Evolutionary conservation across 1,140 invertebrate species (phyloP).

Genomic region (Andrena cerasifolii): DNA sequence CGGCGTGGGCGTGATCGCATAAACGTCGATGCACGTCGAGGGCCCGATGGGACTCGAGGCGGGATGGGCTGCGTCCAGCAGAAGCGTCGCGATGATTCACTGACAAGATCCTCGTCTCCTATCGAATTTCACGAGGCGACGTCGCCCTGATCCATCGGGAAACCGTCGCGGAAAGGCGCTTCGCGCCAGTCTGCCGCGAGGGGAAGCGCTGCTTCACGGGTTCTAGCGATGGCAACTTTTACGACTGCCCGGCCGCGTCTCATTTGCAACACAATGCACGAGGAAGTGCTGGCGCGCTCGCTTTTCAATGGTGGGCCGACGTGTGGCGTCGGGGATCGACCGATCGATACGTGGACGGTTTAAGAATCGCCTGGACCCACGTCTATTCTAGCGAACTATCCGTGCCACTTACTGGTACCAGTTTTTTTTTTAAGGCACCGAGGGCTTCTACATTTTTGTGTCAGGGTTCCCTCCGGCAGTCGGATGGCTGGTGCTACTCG

Average conservation of each 20-base stretch:
- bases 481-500: too few species aligned
- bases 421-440: too few species aligned
- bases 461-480: too few species aligned
- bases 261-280: conserved; percentile 48
- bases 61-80: neutral
- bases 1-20: conserved; percentile 46
- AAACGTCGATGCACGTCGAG: conserved; percentile 15
- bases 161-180: neutral
- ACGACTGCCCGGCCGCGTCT: conserved; percentile 8
- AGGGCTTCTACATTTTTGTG: too few species aligned
- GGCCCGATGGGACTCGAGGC: neutral
- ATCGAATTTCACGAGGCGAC: neutral
- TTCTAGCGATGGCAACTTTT: conserved; percentile 21
- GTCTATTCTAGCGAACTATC: too few species aligned
- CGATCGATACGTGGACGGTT: conserved; percentile 2
- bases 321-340: neutral
- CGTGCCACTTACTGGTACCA: too few species aligned
- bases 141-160: too few species aligned
- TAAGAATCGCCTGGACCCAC: too few species aligned
- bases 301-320: conserved; percentile 31
- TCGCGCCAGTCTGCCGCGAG: neutral
- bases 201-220: neutral
- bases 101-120: neutral
- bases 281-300: conserved; percentile 39
- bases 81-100: neutral